Percentiles rank a stretch among this genome's conserved stretches.
These are phyloP conservation scores for Euwallacea similis DNA, from an alignment of 1,140 invertebrate genomes.

Conservation along the genomic window DNA sequence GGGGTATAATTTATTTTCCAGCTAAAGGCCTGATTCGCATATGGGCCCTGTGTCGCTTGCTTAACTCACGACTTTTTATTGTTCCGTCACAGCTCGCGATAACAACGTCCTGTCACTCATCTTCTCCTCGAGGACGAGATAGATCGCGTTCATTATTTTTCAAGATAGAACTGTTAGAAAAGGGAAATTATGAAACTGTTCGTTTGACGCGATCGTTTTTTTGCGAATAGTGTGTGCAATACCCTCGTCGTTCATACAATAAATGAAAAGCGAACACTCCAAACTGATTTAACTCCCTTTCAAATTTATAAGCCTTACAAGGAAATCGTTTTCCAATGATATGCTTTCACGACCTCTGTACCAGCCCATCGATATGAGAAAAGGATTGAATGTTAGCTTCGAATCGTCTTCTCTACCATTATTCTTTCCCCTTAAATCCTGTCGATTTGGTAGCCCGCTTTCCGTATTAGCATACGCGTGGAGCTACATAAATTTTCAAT, in stretches of 20 bases:
- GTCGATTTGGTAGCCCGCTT: slow-evolving; percentile 31
- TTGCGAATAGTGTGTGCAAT: too few relatives aligned
- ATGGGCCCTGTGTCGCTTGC: too few relatives aligned
- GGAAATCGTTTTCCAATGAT: background rate
- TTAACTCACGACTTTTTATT: too few relatives aligned
- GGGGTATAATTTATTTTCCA: too few relatives aligned
- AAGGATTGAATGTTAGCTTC: slow-evolving; percentile 33
- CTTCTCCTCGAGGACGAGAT: slow-evolving; percentile 7
- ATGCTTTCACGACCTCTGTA: slow-evolving; percentile 15
- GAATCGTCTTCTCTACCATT: slow-evolving; percentile 28
- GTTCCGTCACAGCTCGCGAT: background rate
- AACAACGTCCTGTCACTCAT: slow-evolving; percentile 18
- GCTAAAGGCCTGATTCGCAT: too few relatives aligned
- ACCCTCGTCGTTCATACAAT: too few relatives aligned
- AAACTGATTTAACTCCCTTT: background rate
- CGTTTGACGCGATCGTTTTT: too few relatives aligned
- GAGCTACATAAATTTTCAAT: slow-evolving; percentile 35
- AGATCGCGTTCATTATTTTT: slow-evolving; percentile 27
- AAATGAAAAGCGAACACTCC: too few relatives aligned
- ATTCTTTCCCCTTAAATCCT: slow-evolving; percentile 22
- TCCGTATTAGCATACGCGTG: slow-evolving; percentile 34
- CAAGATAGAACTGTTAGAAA: background rate
- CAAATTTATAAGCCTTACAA: background rate
- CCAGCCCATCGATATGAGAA: slow-evolving; percentile 10
- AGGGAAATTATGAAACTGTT: too few relatives aligned